A percentile compares a stretch with the other conserved stretches of the same genome.
Evolutionary conservation across 2,113 vertebrate species (phyloP).

Genomic region (Aythya baeri): DNA sequence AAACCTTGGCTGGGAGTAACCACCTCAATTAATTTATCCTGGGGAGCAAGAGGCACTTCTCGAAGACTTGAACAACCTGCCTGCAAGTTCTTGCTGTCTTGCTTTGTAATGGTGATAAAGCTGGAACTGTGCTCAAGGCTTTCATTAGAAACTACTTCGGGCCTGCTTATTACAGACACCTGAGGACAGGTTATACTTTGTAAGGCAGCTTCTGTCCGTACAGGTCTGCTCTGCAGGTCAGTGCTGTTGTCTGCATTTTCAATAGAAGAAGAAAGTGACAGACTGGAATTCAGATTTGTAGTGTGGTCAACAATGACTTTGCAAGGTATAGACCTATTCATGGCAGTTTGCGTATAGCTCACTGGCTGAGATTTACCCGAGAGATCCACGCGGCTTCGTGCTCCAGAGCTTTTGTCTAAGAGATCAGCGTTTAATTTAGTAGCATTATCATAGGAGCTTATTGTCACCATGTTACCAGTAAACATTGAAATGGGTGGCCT

Average conservation of each 20-base stretch:
- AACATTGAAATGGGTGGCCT: conserved; percentile 75
- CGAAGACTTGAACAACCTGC: conserved; percentile 65
- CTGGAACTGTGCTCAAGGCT: conserved; percentile 69
- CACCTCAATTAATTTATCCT: conserved; percentile 73
- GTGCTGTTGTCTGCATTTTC: conserved; percentile 71
- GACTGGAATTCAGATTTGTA: conserved; percentile 76
- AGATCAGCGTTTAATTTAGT: conserved; percentile 73
- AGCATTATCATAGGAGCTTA: conserved; percentile 68
- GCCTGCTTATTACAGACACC: conserved; percentile 84
- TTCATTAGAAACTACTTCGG: conserved; percentile 74
- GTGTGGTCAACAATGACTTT: conserved; percentile 87
- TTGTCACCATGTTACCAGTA: conserved; percentile 74
- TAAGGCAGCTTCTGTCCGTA: conserved; percentile 76
- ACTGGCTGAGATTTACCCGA: conserved; percentile 73
- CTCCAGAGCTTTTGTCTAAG: conserved; percentile 72
- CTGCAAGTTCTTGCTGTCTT: conserved; percentile 73
- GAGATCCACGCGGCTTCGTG: conserved; percentile 69
- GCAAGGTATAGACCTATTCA: conserved; percentile 85
- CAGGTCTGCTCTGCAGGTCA: conserved; percentile 73
- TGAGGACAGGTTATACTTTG: conserved; percentile 79
- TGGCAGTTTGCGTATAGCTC: conserved; percentile 72
- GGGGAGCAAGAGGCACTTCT: conserved; percentile 72
- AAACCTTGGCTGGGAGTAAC: conserved; percentile 68
- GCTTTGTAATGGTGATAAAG: conserved; percentile 69
- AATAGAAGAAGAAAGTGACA: conserved; percentile 73